phyloP scores from a whole-genome alignment of 2,113 vertebrate genomes.

The Sclerurus mexicanus region DNA sequence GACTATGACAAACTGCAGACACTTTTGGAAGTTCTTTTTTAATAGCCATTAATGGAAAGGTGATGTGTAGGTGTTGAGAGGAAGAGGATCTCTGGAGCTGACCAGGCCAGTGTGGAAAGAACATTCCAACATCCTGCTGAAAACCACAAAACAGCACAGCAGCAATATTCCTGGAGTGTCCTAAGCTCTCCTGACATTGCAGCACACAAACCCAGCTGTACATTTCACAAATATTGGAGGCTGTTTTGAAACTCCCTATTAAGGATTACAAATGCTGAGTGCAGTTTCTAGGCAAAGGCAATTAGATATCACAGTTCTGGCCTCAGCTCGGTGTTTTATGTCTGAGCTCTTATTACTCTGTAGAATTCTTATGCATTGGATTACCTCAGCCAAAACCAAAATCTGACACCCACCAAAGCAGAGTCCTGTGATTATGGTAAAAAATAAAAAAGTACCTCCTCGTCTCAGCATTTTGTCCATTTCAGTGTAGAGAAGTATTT shows the following conservation, averaged over 20 bases:
- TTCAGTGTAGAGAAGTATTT: neutral
- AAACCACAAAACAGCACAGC: neutral
- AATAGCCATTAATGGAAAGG: neutral
- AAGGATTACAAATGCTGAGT: neutral
- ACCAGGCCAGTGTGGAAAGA: neutral
- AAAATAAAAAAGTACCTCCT: neutral
- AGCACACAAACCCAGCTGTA: neutral
- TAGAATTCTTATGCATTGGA: neutral
- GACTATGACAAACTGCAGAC: neutral
- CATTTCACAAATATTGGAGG: neutral
- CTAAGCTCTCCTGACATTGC: neutral
- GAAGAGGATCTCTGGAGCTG: neutral
- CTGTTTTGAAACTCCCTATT: constrained; percentile 1
- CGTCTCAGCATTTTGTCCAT: neutral
- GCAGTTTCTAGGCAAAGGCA: neutral
- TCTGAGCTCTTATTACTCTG: neutral
- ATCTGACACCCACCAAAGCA: neutral
- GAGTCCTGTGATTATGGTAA: neutral
- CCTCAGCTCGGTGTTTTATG: neutral
- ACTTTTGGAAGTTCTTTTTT: neutral
- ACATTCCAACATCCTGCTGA: neutral
- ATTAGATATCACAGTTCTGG: neutral
- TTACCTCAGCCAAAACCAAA: neutral
- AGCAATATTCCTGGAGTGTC: neutral
- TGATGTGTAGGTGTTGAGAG: neutral